Conservation (phyloP, 2,888 invertebrate genomes). For the Caenorhabditis sp. region DNA sequence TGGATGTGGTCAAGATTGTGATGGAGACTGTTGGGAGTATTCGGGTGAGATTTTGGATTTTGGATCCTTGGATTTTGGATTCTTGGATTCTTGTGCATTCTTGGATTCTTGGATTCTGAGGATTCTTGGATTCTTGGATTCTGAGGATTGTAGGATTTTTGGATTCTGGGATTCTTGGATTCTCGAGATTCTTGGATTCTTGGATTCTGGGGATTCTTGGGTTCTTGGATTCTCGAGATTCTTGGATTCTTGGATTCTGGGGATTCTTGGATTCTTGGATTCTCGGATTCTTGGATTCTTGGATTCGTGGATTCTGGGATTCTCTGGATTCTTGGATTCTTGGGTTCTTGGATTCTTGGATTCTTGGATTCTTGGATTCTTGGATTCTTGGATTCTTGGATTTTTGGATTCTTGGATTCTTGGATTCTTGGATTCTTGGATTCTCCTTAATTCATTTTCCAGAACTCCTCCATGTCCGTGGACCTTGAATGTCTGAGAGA, state of each 20-base stretch:
- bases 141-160: not conserved
- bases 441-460: not conserved
- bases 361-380: not conserved
- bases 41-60: not conserved
- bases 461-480: not conserved
- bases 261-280: no score
- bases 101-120: not conserved
- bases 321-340: not conserved
- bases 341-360: not conserved
- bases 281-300: not conserved
- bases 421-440: not conserved
- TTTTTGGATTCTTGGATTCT: not conserved
- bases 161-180: not conserved
- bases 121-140: not conserved
- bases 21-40: no score
- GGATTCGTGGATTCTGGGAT: not conserved
- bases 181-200: not conserved
- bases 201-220: not conserved
- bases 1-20: no score
- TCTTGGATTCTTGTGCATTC: not conserved
- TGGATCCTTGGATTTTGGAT: not conserved
- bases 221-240: not conserved
- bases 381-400: not conserved
- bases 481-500: not conserved
- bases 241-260: no score